Conservation (phyloP, 30 jellyfish, hydroid and myxozoan genomes). For the Turritopsis dohrnii region DNA sequence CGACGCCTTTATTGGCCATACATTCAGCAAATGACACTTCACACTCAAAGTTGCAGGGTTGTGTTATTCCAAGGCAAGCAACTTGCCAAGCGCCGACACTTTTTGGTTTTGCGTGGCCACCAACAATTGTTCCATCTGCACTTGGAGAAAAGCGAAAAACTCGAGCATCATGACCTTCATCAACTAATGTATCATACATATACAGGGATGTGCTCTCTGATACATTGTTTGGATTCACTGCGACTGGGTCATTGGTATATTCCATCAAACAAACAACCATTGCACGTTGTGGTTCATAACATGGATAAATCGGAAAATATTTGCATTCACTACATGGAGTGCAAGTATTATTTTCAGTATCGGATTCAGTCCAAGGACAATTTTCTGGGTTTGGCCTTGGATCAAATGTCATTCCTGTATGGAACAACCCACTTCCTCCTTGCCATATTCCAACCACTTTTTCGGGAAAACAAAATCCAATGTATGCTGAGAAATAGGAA, state of each 20-base stretch:
- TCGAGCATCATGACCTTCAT: slow-evolving; percentile 8
- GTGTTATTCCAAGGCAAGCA: not conserved
- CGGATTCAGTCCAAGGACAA: no score
- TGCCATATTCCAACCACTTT: no score
- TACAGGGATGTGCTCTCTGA: not conserved
- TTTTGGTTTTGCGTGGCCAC: not conserved
- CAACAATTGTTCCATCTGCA: not conserved
- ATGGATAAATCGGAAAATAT: slow-evolving; percentile 1
- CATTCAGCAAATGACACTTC: not conserved
- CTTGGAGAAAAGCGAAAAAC: not conserved
- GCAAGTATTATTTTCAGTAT: no score
- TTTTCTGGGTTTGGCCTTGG: no score
- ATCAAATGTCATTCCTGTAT: no score
- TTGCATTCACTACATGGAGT: no score
- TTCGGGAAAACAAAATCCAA: no score
- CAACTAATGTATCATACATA: not conserved
- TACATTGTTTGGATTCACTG: not conserved
- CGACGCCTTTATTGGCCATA: not conserved
- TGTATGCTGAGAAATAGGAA: no score
- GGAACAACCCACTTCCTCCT: no score
- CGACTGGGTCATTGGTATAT: not conserved
- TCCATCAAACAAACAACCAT: not conserved
- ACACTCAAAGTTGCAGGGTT: not conserved
- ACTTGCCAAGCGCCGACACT: not conserved
- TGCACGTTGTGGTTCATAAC: not conserved